Base-by-base conservation (phyloP, 2,113 vertebrate species). In the Clinocottus analis region DNA sequence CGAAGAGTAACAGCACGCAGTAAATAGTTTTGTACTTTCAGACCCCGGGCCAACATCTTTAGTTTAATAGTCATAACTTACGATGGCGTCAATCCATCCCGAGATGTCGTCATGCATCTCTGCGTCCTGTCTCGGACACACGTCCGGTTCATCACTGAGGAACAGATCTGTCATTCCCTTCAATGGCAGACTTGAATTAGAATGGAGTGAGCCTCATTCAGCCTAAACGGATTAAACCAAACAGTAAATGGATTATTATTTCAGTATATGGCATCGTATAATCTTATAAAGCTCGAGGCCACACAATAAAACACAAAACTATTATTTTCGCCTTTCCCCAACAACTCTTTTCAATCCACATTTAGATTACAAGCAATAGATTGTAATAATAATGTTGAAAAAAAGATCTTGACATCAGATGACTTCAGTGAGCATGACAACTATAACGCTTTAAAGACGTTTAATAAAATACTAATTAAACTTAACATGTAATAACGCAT, bases 41-140 rank as follows among this genome's bases (percentile, higher is more conserved):
- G 19, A 31, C 4, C 33, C 9, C 41, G 41, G 9, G 2, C 25
- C n/a, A 7, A 43, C 62, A 55, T 7, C 51, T 66, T 13, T 14
- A 10, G 35, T 35, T 61, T 55, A 72, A 68, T 63, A 58, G 49
- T 39, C 7, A n/a, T n/a, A n/a, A n/a, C n/a, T n/a, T n/a, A n/a
- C n/a, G n/a, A n/a, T n/a, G n/a, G n/a, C n/a, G n/a, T n/a, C n/a
- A n/a, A n/a, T n/a, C n/a, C n/a, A n/a, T n/a, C n/a, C n/a, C n/a
- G n/a, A n/a, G n/a, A n/a, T n/a, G n/a, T n/a, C n/a, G n/a, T n/a
- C n/a, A 27, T 3, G 13, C 16, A 33, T 64, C 31, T 51, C 70
- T 31, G 62, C 41, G 27, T 56, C 35, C 55, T 37, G 27, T 31
- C 29, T 31, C 29, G 17, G 39, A 11, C 41, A 17, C 47, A n/a